Evolutionary conservation across 2,888 invertebrate species (phyloP).

Genomic region (Rhimphoctona megacephalus): DNA sequence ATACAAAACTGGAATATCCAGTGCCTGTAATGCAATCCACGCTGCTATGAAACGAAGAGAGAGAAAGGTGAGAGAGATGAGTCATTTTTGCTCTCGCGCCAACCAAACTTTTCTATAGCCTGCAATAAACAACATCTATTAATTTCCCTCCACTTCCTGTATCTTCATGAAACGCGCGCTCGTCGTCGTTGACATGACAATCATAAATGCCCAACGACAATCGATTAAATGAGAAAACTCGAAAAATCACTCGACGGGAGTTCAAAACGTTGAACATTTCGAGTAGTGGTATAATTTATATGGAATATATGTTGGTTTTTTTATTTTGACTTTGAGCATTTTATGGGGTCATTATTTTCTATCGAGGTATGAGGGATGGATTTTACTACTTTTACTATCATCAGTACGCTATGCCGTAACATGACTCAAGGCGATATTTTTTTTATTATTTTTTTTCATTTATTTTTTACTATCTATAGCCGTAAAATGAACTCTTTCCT

Average conservation of each 20-base stretch:
- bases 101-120: constrained; percentile 31
- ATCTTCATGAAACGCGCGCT: neutral
- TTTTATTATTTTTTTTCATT: constrained; percentile 10
- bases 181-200: constrained; percentile 25
- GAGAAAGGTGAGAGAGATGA: neutral
- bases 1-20: constrained; percentile 53
- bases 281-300: constrained; percentile 19
- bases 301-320: constrained; percentile 9
- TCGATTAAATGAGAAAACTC: constrained; percentile 32
- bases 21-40: constrained; percentile 30
- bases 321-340: neutral
- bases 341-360: constrained; percentile 20
- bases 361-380: constrained; percentile 9
- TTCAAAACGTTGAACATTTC: neutral
- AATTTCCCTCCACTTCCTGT: constrained; percentile 22
- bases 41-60: neutral
- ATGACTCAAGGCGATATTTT: constrained; percentile 20
- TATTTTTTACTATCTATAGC: constrained; percentile 25
- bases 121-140: constrained; percentile 27
- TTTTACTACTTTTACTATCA: constrained; percentile 49
- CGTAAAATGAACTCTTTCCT: constrained; percentile 67
- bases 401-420: neutral
- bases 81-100: constrained; percentile 11
- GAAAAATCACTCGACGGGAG: constrained; percentile 31
- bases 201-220: constrained; percentile 31